phyloP scores from a whole-genome alignment of 2,113 vertebrate species.

The Thermophis baileyi region DNA sequence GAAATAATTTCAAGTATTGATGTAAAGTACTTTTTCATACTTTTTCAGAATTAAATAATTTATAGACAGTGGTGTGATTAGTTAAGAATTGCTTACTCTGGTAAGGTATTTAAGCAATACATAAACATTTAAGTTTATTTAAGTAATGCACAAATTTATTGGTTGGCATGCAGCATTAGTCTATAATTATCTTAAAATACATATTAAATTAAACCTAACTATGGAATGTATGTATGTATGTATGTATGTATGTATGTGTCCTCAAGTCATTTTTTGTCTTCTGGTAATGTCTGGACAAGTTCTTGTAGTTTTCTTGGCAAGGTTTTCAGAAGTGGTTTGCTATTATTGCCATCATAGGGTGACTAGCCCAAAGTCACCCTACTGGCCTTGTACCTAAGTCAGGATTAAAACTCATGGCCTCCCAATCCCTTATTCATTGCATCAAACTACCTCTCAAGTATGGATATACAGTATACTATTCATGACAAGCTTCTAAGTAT shows the following conservation, averaged over 20 bases:
- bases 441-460: background rate
- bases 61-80: conserved; percentile 34
- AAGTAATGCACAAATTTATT: background rate
- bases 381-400: background rate
- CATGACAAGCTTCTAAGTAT: background rate
- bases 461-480: background rate
- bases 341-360: background rate
- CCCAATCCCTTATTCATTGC: background rate
- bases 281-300: background rate
- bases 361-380: background rate
- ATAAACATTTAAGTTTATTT: no score
- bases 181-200: background rate
- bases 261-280: background rate
- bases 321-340: background rate
- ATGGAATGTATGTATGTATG: no score
- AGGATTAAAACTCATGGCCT: background rate
- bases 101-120: background rate
- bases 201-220: no score
- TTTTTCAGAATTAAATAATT: conserved; percentile 57
- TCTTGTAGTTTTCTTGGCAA: no score
- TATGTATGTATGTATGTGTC: background rate
- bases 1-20: conserved; percentile 74
- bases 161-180: background rate
- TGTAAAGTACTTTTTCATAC: conserved; percentile 50
- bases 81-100: conserved; percentile 16